phyloP scores from a whole-genome alignment of 2,797 vertebrate genomes.

The Esox lucius region DNA sequence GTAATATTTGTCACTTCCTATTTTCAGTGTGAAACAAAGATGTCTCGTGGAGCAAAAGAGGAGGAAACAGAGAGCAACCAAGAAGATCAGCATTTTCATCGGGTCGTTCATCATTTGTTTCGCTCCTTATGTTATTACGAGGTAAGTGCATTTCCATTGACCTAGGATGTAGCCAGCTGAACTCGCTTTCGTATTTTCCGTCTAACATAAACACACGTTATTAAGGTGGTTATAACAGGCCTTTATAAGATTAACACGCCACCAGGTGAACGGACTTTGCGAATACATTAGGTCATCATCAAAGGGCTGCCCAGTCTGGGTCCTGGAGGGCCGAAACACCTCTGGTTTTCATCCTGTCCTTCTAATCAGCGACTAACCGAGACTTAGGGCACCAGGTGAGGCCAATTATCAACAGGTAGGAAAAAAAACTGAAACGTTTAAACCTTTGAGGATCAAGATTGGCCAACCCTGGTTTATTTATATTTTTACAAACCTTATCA shows the following conservation, averaged over 20 bases:
- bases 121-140: constrained; percentile 84
- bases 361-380: too few species aligned
- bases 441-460: too few species aligned
- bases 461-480: background rate
- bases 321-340: too few species aligned
- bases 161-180: background rate
- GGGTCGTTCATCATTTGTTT: constrained; percentile 86
- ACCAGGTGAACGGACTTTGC: background rate
- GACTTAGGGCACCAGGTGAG: too few species aligned
- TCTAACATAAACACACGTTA: background rate
- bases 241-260: background rate
- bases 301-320: background rate
- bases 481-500: background rate
- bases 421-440: too few species aligned
- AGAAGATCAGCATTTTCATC: constrained; percentile 89
- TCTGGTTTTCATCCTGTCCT: too few species aligned
- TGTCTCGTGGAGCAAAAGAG: constrained; percentile 83
- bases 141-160: constrained; percentile 65
- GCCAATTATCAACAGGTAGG: too few species aligned
- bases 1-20: background rate
- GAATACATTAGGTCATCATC: background rate
- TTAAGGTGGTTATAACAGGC: background rate
- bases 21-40: constrained; percentile 80
- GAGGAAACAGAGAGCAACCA: constrained; percentile 79
- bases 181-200: background rate